Evolutionary conservation across 2,888 invertebrate genomes (phyloP).

Genomic region (Coelopa pilipes): DNA sequence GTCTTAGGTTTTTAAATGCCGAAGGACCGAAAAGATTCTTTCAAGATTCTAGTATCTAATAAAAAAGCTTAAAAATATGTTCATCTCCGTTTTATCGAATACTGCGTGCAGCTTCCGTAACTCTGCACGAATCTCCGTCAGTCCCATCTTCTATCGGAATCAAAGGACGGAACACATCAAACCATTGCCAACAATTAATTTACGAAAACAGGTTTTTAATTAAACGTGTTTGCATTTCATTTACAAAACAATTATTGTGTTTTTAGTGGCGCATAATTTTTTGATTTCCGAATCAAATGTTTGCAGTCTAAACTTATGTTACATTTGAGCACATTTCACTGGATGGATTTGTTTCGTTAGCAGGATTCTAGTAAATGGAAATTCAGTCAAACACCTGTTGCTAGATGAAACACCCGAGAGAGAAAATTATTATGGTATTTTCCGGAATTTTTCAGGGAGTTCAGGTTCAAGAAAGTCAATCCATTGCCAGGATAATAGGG

Average conservation of each 20-base stretch:
- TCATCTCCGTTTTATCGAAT: too few species aligned
- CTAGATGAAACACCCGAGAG: not conserved
- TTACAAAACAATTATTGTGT: constrained; percentile 31
- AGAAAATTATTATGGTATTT: not conserved
- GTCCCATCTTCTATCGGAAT: too few species aligned
- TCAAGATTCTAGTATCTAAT: too few species aligned
- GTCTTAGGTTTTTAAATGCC: too few species aligned
- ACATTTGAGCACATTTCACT: constrained; percentile 22
- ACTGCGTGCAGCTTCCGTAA: too few species aligned
- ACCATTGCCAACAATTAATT: not conserved
- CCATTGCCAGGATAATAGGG: too few species aligned
- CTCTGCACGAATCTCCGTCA: too few species aligned
- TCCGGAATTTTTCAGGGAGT: too few species aligned
- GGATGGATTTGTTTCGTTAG: constrained; percentile 41
- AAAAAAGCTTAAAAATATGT: too few species aligned
- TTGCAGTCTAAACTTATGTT: constrained; percentile 22
- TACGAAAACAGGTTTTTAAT: constrained; percentile 34
- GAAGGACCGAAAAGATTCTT: too few species aligned
- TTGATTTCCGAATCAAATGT: constrained; percentile 18
- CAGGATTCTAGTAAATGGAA: constrained; percentile 21
- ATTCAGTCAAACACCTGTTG: too few species aligned
- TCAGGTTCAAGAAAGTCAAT: too few species aligned
- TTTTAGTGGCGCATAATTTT: constrained; percentile 16
- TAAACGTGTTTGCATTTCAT: constrained; percentile 29
- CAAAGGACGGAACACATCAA: not conserved